Conservation (phyloP, 2,113 vertebrate species). For the Trematomus loennbergii region DNA sequence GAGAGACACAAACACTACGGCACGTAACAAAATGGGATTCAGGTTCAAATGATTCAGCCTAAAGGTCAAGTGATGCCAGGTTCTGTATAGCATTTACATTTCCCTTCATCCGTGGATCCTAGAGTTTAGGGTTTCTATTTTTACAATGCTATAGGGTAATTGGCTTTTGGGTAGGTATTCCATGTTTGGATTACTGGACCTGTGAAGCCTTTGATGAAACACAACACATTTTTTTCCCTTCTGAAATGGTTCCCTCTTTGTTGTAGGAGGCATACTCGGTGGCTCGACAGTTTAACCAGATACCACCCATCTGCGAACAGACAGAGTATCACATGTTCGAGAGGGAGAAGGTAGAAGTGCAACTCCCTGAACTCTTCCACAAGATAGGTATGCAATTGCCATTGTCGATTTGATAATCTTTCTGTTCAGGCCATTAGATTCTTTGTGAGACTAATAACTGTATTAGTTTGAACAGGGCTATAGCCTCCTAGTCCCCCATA, state of each 20-base stretch:
- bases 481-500: background rate
- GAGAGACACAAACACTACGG: too few relatives aligned
- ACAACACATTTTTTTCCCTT: background rate
- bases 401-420: too few relatives aligned
- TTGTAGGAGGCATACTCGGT: conserved; percentile 91
- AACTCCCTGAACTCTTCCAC: conserved; percentile 93
- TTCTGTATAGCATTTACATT: background rate
- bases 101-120: background rate
- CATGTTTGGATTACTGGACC: too few relatives aligned
- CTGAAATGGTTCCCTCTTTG: conserved; percentile 6
- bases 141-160: background rate
- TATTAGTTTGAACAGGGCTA: background rate
- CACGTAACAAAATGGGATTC: background rate
- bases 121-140: background rate
- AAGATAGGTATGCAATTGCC: conserved; percentile 86
- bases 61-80: background rate
- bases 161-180: too few relatives aligned
- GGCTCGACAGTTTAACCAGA: conserved; percentile 93
- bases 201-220: background rate
- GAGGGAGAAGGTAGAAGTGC: conserved; percentile 94
- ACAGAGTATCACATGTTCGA: conserved; percentile 96
- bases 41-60: background rate
- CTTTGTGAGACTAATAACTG: background rate
- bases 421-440: background rate
- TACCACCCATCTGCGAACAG: conserved; percentile 93